Percentiles rank a stretch among this genome's conserved stretches.
Evolutionary conservation across 1,140 invertebrate species (phyloP).

Genomic region (Lepidurus apus): DNA sequence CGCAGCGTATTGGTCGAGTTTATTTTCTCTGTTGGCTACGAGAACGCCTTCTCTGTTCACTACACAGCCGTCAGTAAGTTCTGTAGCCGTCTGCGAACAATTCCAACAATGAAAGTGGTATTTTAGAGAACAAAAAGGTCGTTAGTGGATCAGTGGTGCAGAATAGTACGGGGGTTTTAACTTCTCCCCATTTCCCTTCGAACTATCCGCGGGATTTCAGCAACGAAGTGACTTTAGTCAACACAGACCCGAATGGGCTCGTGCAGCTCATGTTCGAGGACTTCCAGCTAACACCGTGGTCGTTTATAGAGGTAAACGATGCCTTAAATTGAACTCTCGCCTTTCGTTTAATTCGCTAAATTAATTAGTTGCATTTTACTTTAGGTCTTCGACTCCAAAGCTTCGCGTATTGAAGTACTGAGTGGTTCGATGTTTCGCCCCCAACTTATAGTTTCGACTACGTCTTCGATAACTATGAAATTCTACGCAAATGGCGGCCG

Average conservation of each 20-base stretch:
- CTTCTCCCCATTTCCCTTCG: constrained; percentile 63
- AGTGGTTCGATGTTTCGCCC: constrained; percentile 63
- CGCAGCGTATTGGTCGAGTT: constrained; percentile 56
- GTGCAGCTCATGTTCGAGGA: constrained; percentile 63
- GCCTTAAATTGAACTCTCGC: background rate
- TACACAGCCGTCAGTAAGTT: constrained; percentile 61
- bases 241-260: constrained; percentile 46
- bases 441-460: constrained; percentile 59
- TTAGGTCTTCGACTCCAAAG: constrained; percentile 65
- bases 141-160: constrained; percentile 49
- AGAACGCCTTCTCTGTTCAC: constrained; percentile 60
- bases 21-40: constrained; percentile 55
- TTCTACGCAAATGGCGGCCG: constrained; percentile 67
- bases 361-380: constrained; percentile 34
- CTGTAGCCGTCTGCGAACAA: constrained; percentile 29
- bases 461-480: constrained; percentile 57
- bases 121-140: constrained; percentile 57
- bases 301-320: constrained; percentile 58
- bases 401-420: constrained; percentile 58
- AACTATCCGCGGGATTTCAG: constrained; percentile 62
- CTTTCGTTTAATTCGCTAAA: background rate
- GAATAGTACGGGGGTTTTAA: constrained; percentile 46
- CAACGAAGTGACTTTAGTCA: constrained; percentile 60
- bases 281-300: constrained; percentile 60
- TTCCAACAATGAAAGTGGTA: background rate